A percentile compares a stretch with the other conserved stretches of the same genome.
Conservation (phyloP, 1,140 invertebrate genomes). For the Neodiprion fabricii region DNA sequence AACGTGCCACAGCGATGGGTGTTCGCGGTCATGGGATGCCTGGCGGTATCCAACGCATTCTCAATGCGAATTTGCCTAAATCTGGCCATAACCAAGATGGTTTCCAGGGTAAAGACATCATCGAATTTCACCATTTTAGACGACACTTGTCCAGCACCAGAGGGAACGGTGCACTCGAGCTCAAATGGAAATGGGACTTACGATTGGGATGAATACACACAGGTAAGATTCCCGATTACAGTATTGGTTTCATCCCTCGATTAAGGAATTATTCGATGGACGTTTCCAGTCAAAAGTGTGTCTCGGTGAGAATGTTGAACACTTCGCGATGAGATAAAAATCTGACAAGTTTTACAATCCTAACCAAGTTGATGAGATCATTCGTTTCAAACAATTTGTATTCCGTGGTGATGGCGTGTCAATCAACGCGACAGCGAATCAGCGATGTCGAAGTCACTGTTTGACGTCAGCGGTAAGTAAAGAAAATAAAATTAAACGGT, state of each 20-base stretch:
- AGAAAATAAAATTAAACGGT: no score
- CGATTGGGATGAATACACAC: conserved; percentile 69
- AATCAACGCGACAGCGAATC: no score
- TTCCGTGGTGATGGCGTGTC: no score
- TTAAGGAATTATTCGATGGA: no score
- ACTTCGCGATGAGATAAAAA: no score
- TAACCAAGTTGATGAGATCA: no score
- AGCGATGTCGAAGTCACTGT: no score
- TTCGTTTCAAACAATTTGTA: no score
- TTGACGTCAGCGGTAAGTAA: no score
- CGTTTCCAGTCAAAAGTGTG: no score
- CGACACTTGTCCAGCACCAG: conserved; percentile 14
- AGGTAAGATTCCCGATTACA: conserved; percentile 40
- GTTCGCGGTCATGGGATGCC: conserved; percentile 79
- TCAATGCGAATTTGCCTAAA: conserved; percentile 86
- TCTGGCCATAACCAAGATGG: conserved; percentile 88
- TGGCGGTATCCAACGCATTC: conserved; percentile 81
- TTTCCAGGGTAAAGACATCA: conserved; percentile 39
- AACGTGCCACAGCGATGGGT: conserved; percentile 74
- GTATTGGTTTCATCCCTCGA: neutral
- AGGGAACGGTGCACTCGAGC: neutral
- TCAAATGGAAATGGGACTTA: conserved; percentile 45
- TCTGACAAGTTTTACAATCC: conserved; percentile 40
- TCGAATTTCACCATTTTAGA: conserved; percentile 35
- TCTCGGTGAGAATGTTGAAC: no score